Conservation (phyloP, 2,797 vertebrate genomes). For the Morus bassanus region DNA sequence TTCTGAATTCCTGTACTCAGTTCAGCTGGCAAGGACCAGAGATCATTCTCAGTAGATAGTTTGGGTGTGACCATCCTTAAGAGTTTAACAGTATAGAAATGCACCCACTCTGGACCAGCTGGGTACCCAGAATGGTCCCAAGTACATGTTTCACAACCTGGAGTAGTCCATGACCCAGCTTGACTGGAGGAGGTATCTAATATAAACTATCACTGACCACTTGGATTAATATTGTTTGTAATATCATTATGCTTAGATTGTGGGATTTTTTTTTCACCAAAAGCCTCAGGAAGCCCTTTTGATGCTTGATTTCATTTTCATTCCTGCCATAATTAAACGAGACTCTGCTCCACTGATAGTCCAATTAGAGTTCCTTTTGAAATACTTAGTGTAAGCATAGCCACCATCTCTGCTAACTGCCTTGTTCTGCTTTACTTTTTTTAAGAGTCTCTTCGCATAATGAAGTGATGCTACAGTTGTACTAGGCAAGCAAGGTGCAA, state of each 20-base stretch:
- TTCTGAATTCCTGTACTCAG: not conserved
- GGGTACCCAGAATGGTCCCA: not conserved
- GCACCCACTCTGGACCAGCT: rapidly evolving
- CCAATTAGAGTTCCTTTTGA: not conserved
- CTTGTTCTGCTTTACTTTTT: not conserved
- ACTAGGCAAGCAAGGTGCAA: not conserved
- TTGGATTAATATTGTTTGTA: not conserved
- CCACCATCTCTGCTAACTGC: not conserved
- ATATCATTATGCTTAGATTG: not conserved
- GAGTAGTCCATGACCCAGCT: not conserved
- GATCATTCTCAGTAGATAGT: not conserved
- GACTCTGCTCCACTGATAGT: not conserved
- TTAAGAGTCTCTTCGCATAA: not conserved
- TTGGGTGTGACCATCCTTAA: not conserved
- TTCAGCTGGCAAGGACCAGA: not conserved
- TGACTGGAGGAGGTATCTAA: not conserved
- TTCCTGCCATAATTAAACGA: not conserved
- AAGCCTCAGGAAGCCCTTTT: not conserved
- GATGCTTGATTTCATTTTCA: not conserved
- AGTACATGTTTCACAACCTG: not conserved
- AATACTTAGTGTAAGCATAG: not conserved
- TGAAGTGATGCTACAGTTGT: not conserved
- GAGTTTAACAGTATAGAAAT: not conserved
- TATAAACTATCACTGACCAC: not conserved
- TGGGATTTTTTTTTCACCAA: not conserved